These are phyloP conservation scores for Anastatus disparis DNA, from an alignment of 1,140 invertebrate genomes.

Conservation along the genomic window DNA sequence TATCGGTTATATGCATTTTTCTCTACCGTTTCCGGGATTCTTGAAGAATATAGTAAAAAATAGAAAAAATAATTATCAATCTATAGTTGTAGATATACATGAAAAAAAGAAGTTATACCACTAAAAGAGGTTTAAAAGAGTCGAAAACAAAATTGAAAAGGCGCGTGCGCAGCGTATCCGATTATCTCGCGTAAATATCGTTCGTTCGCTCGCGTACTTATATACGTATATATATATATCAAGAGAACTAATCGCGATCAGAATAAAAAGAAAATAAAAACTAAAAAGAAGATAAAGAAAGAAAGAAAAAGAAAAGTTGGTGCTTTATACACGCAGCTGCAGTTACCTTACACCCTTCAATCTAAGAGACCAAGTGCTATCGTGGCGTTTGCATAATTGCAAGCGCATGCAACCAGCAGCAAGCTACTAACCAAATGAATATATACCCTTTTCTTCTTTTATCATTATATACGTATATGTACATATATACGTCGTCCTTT, in stretches of 20 bases:
- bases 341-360: constrained; percentile 58
- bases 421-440: not conserved
- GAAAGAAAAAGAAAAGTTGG: not conserved
- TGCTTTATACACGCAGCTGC: constrained; percentile 50
- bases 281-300: not conserved
- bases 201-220: too few species aligned
- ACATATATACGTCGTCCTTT: constrained; percentile 34
- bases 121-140: not conserved
- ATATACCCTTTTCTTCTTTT: too few species aligned
- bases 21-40: not conserved
- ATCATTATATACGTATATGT: constrained; percentile 27
- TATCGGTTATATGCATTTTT: too few species aligned
- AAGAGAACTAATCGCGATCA: constrained; percentile 38
- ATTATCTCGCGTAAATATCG: constrained; percentile 37
- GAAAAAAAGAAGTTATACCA: too few species aligned
- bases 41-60: not conserved
- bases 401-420: not conserved
- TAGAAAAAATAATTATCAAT: not conserved
- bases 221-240: too few species aligned
- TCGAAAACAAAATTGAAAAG: constrained; percentile 28
- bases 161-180: constrained; percentile 17
- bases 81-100: too few species aligned
- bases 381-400: constrained; percentile 62
- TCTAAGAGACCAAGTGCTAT: constrained; percentile 53
- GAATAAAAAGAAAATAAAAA: not conserved